phyloP scores from a whole-genome alignment of 2,888 invertebrate genomes.

The Eupelmus urozonus region DNA sequence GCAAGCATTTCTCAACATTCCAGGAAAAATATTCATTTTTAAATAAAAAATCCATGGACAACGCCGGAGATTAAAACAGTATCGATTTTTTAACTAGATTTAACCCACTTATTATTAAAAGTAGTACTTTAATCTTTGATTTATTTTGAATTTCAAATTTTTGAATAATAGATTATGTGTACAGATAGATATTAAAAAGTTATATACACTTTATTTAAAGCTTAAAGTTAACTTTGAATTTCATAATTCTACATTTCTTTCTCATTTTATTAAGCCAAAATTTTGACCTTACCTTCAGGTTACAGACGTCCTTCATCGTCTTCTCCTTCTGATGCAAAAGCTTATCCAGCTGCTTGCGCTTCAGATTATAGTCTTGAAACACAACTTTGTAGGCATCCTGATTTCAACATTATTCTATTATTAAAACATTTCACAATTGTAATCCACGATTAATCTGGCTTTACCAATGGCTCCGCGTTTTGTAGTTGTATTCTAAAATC shows the following conservation, averaged over 20 bases:
- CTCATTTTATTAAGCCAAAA: too few species aligned
- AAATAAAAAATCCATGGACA: too few species aligned
- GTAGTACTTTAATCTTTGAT: too few species aligned
- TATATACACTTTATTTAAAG: neutral
- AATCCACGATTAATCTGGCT: neutral
- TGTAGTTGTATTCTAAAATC: conserved; percentile 81
- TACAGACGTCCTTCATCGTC: conserved; percentile 80
- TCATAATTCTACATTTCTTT: too few species aligned
- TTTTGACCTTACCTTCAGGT: conserved; percentile 78
- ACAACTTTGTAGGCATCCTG: conserved; percentile 82
- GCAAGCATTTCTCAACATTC: too few species aligned
- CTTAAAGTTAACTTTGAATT: neutral
- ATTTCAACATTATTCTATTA: conserved; percentile 7
- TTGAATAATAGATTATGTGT: too few species aligned
- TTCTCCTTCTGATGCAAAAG: conserved; percentile 81
- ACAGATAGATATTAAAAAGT: neutral
- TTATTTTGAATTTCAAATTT: too few species aligned
- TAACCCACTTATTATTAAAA: too few species aligned
- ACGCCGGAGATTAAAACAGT: too few species aligned
- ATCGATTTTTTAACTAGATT: too few species aligned
- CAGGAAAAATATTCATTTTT: too few species aligned
- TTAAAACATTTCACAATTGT: conserved; percentile 61
- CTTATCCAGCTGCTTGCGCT: conserved; percentile 82
- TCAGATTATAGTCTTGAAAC: conserved; percentile 82
- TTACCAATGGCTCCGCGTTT: conserved; percentile 30